Evolutionary conservation across 2,888 invertebrate genomes (phyloP).

Genomic region (Acanthosepion esculentum): DNA sequence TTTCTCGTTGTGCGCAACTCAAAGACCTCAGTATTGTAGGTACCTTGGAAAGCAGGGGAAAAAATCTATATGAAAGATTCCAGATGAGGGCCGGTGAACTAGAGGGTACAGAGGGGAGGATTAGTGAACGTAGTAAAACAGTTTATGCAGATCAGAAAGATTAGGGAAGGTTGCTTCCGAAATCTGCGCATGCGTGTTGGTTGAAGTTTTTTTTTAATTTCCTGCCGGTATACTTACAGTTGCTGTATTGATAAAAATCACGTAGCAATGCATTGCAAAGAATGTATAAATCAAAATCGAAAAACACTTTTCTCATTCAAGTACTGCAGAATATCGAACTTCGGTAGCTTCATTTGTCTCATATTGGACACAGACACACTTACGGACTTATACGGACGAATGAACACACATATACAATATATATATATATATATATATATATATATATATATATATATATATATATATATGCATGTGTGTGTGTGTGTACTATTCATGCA

Average conservation of each 20-base stretch:
- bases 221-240: not conserved
- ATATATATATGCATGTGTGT: too few species aligned
- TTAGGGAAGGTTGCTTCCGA: not conserved
- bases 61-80: not conserved
- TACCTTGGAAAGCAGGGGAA: not conserved
- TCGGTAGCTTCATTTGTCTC: too few species aligned
- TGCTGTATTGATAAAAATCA: too few species aligned
- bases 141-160: not conserved
- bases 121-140: not conserved
- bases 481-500: too few species aligned
- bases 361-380: too few species aligned
- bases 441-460: too few species aligned
- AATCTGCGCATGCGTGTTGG: not conserved
- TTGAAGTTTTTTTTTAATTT: not conserved
- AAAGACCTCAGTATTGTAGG: not conserved
- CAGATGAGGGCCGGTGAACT: not conserved
- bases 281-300: too few species aligned
- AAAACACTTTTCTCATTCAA: too few species aligned
- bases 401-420: too few species aligned
- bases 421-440: too few species aligned
- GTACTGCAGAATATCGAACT: not conserved
- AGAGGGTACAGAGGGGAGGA: not conserved
- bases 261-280: not conserved
- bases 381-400: too few species aligned
- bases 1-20: not conserved